Evolutionary conservation across 2,113 vertebrate genomes (phyloP).

Genomic region (Halichoerus grypus): DNA sequence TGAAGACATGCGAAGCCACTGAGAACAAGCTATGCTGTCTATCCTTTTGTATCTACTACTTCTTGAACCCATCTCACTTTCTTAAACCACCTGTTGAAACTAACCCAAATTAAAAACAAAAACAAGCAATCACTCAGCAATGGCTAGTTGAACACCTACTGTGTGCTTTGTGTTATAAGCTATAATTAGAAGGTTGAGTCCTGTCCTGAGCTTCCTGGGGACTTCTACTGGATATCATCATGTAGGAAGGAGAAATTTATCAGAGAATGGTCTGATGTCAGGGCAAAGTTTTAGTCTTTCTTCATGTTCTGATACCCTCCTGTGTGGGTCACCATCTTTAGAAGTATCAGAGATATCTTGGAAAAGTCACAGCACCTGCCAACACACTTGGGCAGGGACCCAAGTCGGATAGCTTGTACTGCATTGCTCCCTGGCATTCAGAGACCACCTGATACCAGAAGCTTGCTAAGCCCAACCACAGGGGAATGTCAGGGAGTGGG

Average conservation of each 20-base stretch:
- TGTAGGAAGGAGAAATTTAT: background rate
- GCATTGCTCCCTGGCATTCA: background rate
- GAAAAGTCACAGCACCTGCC: slow-evolving; percentile 55
- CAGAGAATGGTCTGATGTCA: background rate
- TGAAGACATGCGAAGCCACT: background rate
- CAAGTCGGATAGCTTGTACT: background rate
- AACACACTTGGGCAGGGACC: background rate
- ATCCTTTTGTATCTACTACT: background rate
- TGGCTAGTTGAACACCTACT: background rate
- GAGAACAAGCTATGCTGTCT: background rate
- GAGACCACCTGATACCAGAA: slow-evolving; percentile 49
- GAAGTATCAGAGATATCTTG: slow-evolving; percentile 31
- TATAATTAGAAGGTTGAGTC: background rate
- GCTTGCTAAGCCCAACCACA: background rate
- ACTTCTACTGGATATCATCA: background rate
- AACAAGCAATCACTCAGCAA: background rate
- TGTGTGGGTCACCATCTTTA: background rate
- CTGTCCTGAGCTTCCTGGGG: background rate
- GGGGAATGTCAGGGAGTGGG: slow-evolving; percentile 3
- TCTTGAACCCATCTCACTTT: background rate
- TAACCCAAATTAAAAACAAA: slow-evolving; percentile 8
- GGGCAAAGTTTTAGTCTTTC: slow-evolving; percentile 33
- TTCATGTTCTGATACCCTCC: background rate
- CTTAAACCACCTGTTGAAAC: background rate
- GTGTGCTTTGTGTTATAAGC: background rate